Conservation (phyloP, 2,113 vertebrate genomes). For the Osmerus eperlanus region DNA sequence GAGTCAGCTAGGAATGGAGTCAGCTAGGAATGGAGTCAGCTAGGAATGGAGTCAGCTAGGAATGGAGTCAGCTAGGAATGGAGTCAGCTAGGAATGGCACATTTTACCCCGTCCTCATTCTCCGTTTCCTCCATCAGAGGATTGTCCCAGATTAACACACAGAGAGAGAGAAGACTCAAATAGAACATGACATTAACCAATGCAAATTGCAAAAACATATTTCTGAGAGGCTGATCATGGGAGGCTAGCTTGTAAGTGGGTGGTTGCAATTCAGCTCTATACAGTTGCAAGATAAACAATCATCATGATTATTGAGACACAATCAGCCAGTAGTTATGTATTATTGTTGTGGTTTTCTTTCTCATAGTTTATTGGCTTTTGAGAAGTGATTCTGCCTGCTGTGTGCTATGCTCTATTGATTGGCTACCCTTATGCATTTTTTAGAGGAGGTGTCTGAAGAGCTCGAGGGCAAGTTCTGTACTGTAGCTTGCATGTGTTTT, state of each 20-base stretch:
- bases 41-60: too few relatives aligned
- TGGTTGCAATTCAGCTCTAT: not conserved
- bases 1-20: too few relatives aligned
- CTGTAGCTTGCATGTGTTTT: slow-evolving; percentile 25
- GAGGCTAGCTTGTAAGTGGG: not conserved
- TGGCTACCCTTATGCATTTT: slow-evolving; percentile 26
- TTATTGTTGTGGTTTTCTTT: slow-evolving; percentile 8
- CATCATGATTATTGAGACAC: not conserved
- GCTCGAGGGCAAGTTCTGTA: slow-evolving; percentile 28
- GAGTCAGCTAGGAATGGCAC: too few relatives aligned
- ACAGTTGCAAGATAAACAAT: not conserved
- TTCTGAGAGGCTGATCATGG: not conserved
- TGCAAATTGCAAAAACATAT: not conserved
- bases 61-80: too few relatives aligned
- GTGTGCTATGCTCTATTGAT: slow-evolving; percentile 43
- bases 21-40: too few relatives aligned
- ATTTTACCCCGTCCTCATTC: too few relatives aligned
- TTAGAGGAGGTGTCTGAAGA: slow-evolving; percentile 28
- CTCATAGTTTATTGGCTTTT: slow-evolving; percentile 36
- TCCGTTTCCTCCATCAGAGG: too few relatives aligned
- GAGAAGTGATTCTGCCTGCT: slow-evolving; percentile 8
- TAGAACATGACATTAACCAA: not conserved
- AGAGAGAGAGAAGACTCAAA: not conserved
- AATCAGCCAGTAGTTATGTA: not conserved
- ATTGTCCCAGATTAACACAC: not conserved